Base-by-base conservation (phyloP, 2,797 vertebrate genomes). In the Melanotaenia parkinsoni region DNA sequence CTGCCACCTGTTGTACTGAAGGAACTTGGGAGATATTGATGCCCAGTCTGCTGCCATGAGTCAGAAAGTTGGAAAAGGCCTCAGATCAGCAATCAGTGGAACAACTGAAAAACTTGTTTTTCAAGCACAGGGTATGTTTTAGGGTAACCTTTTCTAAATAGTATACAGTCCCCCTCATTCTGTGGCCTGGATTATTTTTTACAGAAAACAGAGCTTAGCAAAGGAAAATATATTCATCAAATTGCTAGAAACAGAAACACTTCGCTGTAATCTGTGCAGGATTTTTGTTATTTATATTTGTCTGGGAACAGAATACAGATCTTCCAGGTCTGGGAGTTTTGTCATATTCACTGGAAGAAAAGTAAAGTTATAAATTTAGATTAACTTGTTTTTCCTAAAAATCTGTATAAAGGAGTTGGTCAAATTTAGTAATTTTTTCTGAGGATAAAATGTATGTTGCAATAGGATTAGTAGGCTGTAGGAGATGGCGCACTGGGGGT, bases 261-360 rank as follows among this genome's bases (percentile, higher is more conserved):
- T 47, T 20, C 4, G 6, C 18, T n/a, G 18, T 47, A 47, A n/a
- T n/a, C 45, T n/a, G 45, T 20, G 20, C 18, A 47, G 18, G 38
- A 40, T 40, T 40, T 40, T 40, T 40, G 38, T 13, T 13, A n/a
- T 7, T 47, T 47, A 16, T 24, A 51, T 51, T 51, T n/a, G 45
- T 50, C 45, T 50, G 16, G 20, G n/a, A 53, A 53, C 1, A 0
- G 10, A 65, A 33, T 64, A 22, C 11, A 7, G 20, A 51, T 9
- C 22, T 20, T 12, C 28, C 62, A 40, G 2, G 5, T 69, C 38
- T 58, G 20, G 11, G n/a, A 32, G 59, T 62, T 72, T 59, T 50
- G 5, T 24, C 2, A 61, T 7, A 32, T 9, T 43, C 0, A 28
- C 4, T 16, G 12, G 58, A 18, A 45, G 8, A 18, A 14, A n/a